Percentiles rank a stretch among this genome's conserved stretches.
phyloP scores from a whole-genome alignment of 2,888 invertebrate species.

The Caradrina kadenii region DNA sequence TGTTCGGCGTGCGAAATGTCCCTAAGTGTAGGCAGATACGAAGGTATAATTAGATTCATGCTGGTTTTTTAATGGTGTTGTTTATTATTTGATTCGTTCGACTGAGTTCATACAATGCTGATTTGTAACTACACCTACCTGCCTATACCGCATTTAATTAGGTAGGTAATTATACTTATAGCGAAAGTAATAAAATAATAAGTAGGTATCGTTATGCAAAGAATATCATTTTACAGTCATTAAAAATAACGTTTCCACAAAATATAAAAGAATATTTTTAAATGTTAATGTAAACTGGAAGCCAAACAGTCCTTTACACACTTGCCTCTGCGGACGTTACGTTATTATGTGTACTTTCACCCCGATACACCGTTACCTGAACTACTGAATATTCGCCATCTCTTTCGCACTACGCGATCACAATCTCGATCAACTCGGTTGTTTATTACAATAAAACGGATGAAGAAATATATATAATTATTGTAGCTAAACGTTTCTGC shows the following conservation, averaged over 20 bases:
- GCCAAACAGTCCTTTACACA: conserved; percentile 67
- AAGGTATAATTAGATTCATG: conserved; percentile 20
- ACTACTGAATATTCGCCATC: conserved; percentile 71
- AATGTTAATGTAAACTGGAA: conserved; percentile 55
- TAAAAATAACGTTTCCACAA: conserved; percentile 18
- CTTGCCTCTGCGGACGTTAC: conserved; percentile 72
- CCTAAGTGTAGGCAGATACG: conserved; percentile 43
- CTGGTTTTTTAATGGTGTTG: conserved; percentile 11
- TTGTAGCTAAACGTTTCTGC: no score
- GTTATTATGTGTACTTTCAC: conserved; percentile 85
- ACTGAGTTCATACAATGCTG: not conserved
- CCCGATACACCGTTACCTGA: conserved; percentile 82
- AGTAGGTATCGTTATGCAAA: conserved; percentile 5
- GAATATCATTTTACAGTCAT: conserved; percentile 8
- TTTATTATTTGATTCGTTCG: not conserved
- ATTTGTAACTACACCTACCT: not conserved
- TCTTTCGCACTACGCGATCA: conserved; percentile 66
- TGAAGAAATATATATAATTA: conserved; percentile 12
- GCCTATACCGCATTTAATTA: not conserved
- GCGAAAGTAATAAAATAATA: conserved; percentile 1
- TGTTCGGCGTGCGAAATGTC: conserved; percentile 69
- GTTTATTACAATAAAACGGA: conserved; percentile 69
- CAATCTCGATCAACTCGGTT: conserved; percentile 76
- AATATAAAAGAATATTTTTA: conserved; percentile 38
- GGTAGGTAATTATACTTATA: not conserved